These are phyloP conservation scores for Oligia latruncula DNA, from an alignment of 2,888 invertebrate genomes.

Conservation along the genomic window DNA sequence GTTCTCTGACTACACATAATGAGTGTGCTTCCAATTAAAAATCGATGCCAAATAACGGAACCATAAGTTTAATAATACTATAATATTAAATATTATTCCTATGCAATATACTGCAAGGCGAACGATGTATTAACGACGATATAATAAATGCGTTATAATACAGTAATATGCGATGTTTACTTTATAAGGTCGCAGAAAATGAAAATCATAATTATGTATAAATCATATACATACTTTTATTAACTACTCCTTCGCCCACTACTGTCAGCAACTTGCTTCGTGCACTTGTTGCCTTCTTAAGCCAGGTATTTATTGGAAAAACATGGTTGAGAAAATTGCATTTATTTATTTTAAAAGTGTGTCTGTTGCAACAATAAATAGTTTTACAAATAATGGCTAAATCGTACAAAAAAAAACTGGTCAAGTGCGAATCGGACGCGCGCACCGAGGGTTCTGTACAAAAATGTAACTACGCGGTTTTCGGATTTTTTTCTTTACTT, in stretches of 20 bases:
- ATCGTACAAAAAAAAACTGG: too few species aligned
- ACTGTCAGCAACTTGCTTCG: not conserved
- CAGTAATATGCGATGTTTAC: not conserved
- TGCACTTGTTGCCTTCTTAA: not conserved
- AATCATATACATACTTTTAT: slow-evolving; percentile 5
- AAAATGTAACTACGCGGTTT: too few species aligned
- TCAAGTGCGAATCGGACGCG: too few species aligned
- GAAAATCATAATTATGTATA: slow-evolving; percentile 1
- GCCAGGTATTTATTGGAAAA: not conserved
- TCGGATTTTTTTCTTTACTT: too few species aligned
- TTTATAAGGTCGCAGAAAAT: slow-evolving; percentile 2
- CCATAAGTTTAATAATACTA: not conserved
- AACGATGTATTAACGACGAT: not conserved
- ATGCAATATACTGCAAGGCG: not conserved
- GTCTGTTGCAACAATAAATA: too few species aligned
- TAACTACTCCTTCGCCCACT: slow-evolving; percentile 10
- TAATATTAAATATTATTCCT: not conserved
- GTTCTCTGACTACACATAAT: not conserved
- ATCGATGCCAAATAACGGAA: not conserved
- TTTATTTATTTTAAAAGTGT: too few species aligned
- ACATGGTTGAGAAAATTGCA: not conserved
- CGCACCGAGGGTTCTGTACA: too few species aligned
- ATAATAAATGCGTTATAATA: slow-evolving; percentile 3
- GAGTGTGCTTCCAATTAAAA: not conserved
- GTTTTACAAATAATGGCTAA: too few species aligned